These are phyloP conservation scores for Myrmecophaga tridactyla DNA, from an alignment of 2,113 vertebrate genomes.

Conservation along the genomic window DNA sequence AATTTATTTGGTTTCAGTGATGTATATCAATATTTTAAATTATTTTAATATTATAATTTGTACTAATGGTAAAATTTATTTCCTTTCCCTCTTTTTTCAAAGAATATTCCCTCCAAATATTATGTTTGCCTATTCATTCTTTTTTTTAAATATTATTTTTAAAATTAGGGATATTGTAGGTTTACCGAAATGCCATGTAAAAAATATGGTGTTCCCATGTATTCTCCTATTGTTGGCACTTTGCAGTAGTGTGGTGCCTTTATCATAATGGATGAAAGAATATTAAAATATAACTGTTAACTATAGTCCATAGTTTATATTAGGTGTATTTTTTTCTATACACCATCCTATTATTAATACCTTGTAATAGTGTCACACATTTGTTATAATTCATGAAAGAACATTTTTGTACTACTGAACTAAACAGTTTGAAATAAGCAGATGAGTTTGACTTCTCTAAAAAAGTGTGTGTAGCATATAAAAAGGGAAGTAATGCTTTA, in stretches of 20 bases:
- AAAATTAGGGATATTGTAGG: too few relatives aligned
- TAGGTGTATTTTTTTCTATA: too few relatives aligned
- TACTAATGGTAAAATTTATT: neutral
- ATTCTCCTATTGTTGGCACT: too few relatives aligned
- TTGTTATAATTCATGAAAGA: too few relatives aligned
- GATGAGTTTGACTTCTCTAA: neutral
- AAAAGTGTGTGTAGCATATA: neutral
- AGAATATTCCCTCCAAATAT: neutral
- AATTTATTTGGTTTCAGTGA: neutral
- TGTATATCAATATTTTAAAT: neutral
- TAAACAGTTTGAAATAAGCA: neutral
- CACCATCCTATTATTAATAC: too few relatives aligned
- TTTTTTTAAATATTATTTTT: neutral
- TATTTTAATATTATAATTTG: neutral
- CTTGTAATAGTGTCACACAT: too few relatives aligned
- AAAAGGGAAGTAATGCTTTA: neutral
- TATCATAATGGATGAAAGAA: too few relatives aligned
- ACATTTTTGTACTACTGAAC: neutral
- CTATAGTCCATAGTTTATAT: too few relatives aligned
- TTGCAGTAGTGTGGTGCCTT: too few relatives aligned
- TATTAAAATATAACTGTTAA: too few relatives aligned
- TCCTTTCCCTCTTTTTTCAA: neutral
- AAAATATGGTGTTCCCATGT: too few relatives aligned
- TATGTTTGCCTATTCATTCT: neutral
- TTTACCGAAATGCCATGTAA: too few relatives aligned